phyloP scores from a whole-genome alignment of 2,113 vertebrate genomes.

The Meriones unguiculatus region DNA sequence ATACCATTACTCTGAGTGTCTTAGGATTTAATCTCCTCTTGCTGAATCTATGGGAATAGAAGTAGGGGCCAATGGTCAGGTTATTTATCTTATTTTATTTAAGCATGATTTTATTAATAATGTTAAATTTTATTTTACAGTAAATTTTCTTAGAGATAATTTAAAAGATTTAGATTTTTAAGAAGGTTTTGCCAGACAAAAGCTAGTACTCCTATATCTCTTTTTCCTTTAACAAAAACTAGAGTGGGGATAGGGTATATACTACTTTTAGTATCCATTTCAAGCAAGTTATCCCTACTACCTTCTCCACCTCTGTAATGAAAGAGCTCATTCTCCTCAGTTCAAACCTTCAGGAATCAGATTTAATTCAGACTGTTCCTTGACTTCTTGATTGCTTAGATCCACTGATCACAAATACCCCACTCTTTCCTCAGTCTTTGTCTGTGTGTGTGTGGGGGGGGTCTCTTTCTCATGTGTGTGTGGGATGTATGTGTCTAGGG shows the following conservation, averaged over 20 bases:
- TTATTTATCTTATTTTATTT: background rate
- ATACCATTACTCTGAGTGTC: background rate
- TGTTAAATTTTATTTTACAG: background rate
- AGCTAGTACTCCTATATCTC: background rate
- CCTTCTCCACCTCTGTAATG: background rate
- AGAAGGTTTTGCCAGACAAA: background rate
- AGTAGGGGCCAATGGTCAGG: background rate
- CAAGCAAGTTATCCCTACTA: background rate
- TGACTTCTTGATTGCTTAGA: background rate
- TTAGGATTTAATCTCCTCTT: slow-evolving; percentile 47
- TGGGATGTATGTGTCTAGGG: background rate
- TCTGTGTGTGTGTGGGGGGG: too few species aligned
- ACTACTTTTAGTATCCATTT: background rate
- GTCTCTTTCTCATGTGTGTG: too few species aligned
- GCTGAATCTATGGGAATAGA: background rate
- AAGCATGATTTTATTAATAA: background rate
- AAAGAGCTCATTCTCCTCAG: background rate
- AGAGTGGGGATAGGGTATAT: background rate
- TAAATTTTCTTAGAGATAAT: background rate
- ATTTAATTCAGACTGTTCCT: slow-evolving; percentile 21
- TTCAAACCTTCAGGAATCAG: background rate
- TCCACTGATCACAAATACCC: background rate
- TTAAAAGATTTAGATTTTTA: background rate
- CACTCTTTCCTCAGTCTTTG: background rate
- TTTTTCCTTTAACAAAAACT: slow-evolving; percentile 38